Evolutionary conservation across 2,888 invertebrate species (phyloP).

Genomic region (Isoperla grammatica): DNA sequence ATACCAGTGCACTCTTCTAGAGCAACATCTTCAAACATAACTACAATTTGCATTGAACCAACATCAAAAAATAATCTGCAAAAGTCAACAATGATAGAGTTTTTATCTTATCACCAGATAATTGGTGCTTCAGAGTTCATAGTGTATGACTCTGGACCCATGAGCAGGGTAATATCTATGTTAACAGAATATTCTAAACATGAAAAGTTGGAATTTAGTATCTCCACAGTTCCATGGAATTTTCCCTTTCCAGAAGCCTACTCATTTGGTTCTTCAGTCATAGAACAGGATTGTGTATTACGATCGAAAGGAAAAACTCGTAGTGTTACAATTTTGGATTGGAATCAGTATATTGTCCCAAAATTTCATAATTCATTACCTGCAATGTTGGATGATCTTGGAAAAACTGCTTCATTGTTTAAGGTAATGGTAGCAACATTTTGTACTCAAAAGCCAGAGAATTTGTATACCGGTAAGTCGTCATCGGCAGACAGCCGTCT

Average conservation of each 20-base stretch:
- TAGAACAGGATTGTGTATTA: slow-evolving; percentile 61
- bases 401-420: slow-evolving; percentile 25
- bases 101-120: slow-evolving; percentile 60
- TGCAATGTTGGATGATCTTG: slow-evolving; percentile 47
- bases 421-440: slow-evolving; percentile 21
- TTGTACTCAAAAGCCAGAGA: slow-evolving; percentile 26
- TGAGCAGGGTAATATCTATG: slow-evolving; percentile 43
- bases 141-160: slow-evolving; percentile 55
- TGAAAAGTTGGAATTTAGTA: slow-evolving; percentile 45
- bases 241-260: slow-evolving; percentile 49
- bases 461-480: slow-evolving; percentile 12
- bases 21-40: slow-evolving; percentile 38
- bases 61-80: slow-evolving; percentile 50
- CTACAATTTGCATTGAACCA: slow-evolving; percentile 59
- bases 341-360: slow-evolving; percentile 62
- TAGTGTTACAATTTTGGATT: slow-evolving; percentile 47
- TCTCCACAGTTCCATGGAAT: slow-evolving; percentile 59
- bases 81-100: slow-evolving; percentile 56
- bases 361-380: slow-evolving; percentile 51
- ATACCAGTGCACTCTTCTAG: slow-evolving; percentile 32
- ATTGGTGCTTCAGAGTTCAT: slow-evolving; percentile 61
- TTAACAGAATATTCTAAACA: slow-evolving; percentile 42
- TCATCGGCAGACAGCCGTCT: slow-evolving; percentile 15
- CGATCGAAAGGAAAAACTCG: slow-evolving; percentile 53
- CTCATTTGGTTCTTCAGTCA: slow-evolving; percentile 45